Conservation (phyloP, 2,113 vertebrate genomes). For the Pipra filicauda region DNA sequence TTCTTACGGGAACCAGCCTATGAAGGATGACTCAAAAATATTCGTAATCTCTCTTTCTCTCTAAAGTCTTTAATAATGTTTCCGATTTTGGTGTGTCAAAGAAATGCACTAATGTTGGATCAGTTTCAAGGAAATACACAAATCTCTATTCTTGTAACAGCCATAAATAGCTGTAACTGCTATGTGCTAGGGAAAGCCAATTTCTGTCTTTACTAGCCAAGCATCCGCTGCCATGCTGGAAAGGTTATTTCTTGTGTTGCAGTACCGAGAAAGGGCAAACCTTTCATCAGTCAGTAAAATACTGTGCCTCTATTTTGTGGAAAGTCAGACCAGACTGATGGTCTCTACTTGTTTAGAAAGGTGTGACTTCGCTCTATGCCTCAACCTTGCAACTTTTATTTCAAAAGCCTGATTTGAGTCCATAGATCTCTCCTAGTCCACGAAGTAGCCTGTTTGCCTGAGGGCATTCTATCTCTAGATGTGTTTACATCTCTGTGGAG, state of each 20-base stretch:
- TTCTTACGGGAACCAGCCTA: neutral
- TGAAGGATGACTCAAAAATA: neutral
- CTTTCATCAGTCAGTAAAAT: neutral
- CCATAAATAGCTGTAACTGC: neutral
- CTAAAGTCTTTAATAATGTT: neutral
- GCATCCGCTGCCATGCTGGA: neutral
- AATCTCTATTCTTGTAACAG: neutral
- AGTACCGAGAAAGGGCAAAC: neutral
- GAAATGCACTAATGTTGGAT: neutral
- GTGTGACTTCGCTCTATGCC: neutral
- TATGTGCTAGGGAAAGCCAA: neutral
- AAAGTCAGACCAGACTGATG: neutral
- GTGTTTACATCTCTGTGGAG: neutral
- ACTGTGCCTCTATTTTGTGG: neutral
- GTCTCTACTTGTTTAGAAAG: neutral
- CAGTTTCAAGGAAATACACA: neutral
- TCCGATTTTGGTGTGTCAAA: neutral
- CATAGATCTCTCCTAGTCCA: neutral
- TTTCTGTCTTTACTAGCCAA: neutral
- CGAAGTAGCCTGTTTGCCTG: neutral
- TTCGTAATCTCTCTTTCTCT: neutral
- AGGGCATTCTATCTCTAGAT: neutral
- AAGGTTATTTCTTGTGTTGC: neutral
- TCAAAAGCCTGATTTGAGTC: neutral
- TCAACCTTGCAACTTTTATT: neutral